A percentile compares a stretch with the other conserved stretches of the same genome.
phyloP scores from a whole-genome alignment of 2,888 invertebrate genomes.

The Brachylomia viminalis region DNA sequence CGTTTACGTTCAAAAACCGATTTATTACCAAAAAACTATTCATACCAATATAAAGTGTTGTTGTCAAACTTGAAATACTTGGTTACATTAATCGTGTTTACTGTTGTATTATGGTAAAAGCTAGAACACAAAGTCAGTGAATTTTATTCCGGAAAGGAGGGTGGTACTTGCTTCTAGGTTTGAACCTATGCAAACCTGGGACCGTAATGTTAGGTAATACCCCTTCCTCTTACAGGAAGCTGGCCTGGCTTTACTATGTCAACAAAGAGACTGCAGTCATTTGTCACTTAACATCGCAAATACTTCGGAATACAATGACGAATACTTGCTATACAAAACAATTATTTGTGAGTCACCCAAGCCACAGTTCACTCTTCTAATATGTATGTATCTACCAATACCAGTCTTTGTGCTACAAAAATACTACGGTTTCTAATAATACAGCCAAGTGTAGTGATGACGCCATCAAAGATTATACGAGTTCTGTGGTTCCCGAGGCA shows the following conservation, averaged over 20 bases:
- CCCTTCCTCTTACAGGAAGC: not conserved
- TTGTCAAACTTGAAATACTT: not conserved
- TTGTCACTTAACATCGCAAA: not conserved
- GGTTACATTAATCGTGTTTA: not conserved
- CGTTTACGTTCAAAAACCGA: too few species aligned
- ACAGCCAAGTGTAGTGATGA: not conserved
- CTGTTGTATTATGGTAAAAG: not conserved
- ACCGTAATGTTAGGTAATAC: not conserved
- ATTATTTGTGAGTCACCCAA: not conserved
- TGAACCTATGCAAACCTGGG: not conserved
- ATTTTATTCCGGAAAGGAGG: not conserved
- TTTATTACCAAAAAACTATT: too few species aligned
- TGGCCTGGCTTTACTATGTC: not conserved
- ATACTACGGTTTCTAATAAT: slow-evolving; percentile 7
- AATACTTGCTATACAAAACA: not conserved
- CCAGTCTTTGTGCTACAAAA: slow-evolving; percentile 2
- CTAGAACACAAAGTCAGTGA: not conserved
- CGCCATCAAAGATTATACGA: not conserved
- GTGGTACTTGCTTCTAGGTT: not conserved
- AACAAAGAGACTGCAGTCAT: not conserved
- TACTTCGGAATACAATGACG: not conserved
- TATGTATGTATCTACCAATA: slow-evolving; percentile 3
- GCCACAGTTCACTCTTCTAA: not conserved
- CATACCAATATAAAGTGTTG: too few species aligned
- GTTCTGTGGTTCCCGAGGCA: not conserved